Percentiles rank a stretch among this genome's conserved stretches.
Conservation (phyloP, 2,888 invertebrate species). For the Agriotes lineatus region DNA sequence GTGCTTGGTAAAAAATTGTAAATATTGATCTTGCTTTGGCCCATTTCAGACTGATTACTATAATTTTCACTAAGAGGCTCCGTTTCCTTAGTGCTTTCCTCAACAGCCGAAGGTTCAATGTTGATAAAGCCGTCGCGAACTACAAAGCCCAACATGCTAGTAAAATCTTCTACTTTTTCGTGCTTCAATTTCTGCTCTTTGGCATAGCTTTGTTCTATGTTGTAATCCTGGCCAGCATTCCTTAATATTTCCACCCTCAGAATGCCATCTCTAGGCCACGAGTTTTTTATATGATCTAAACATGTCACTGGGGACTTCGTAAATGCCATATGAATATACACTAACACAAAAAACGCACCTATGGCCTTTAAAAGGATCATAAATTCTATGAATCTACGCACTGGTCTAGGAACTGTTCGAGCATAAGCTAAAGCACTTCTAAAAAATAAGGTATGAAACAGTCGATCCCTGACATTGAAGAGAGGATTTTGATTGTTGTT, state of each 20-base stretch:
- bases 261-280: constrained; percentile 97
- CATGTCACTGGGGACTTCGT: constrained; percentile 94
- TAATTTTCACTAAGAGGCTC: constrained; percentile 56
- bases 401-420: constrained; percentile 86
- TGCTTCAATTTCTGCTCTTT: constrained; percentile 82
- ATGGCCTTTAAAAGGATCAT: constrained; percentile 85
- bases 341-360: constrained; percentile 88
- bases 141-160: constrained; percentile 73
- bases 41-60: constrained; percentile 43
- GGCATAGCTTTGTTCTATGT: constrained; percentile 85
- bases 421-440: constrained; percentile 94
- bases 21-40: constrained; percentile 35
- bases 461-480: constrained; percentile 88
- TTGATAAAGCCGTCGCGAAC: constrained; percentile 77
- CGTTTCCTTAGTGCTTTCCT: constrained; percentile 65
- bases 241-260: constrained; percentile 89
- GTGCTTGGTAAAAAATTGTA: constrained; percentile 44
- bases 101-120: constrained; percentile 76
- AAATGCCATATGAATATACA: constrained; percentile 96
- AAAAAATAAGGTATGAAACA: constrained; percentile 96
- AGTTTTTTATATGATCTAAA: constrained; percentile 85
- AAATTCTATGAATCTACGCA: constrained; percentile 87
- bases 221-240: constrained; percentile 79
- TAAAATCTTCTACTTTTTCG: constrained; percentile 73
- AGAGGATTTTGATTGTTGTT: constrained; percentile 80